phyloP scores from a whole-genome alignment of 2,888 invertebrate species.

The Fragum whitleyi region DNA sequence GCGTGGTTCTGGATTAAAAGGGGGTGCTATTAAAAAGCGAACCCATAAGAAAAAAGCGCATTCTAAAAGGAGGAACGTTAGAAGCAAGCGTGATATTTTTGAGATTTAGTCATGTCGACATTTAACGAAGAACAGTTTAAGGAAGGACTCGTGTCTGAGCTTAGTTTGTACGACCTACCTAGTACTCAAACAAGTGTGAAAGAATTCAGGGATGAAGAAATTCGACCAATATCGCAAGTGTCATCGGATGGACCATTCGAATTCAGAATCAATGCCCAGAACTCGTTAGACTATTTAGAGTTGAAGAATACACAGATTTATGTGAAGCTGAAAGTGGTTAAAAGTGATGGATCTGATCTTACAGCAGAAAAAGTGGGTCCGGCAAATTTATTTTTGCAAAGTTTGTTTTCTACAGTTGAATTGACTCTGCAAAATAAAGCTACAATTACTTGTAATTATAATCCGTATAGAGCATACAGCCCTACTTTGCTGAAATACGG shows the following conservation, averaged over 20 bases:
- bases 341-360: slow-evolving; percentile 8
- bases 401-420: slow-evolving; percentile 61
- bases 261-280: slow-evolving; percentile 27
- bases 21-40: background rate
- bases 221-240: slow-evolving; percentile 28
- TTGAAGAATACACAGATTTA: slow-evolving; percentile 17
- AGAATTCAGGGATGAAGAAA: slow-evolving; percentile 15
- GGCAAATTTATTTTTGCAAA: slow-evolving; percentile 57
- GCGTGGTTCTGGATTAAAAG: slow-evolving; percentile 5
- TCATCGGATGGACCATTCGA: slow-evolving; percentile 26
- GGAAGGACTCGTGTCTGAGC: slow-evolving; percentile 17
- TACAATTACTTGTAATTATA: slow-evolving; percentile 40
- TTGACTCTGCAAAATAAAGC: slow-evolving; percentile 60
- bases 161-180: slow-evolving; percentile 24
- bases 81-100: slow-evolving; percentile 28
- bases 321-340: slow-evolving; percentile 12
- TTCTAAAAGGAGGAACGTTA: slow-evolving; percentile 4
- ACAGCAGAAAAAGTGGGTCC: slow-evolving; percentile 54
- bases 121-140: slow-evolving; percentile 22
- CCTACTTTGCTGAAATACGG: slow-evolving; percentile 59
- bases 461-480: slow-evolving; percentile 60
- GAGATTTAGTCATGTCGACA: slow-evolving; percentile 19
- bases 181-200: slow-evolving; percentile 23
- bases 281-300: slow-evolving; percentile 30
- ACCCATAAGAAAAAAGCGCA: slow-evolving; percentile 2